Percentiles rank a stretch among this genome's conserved stretches.
Evolutionary conservation across 2,888 invertebrate genomes (phyloP).

Genomic region (Thymelicus acteon): DNA sequence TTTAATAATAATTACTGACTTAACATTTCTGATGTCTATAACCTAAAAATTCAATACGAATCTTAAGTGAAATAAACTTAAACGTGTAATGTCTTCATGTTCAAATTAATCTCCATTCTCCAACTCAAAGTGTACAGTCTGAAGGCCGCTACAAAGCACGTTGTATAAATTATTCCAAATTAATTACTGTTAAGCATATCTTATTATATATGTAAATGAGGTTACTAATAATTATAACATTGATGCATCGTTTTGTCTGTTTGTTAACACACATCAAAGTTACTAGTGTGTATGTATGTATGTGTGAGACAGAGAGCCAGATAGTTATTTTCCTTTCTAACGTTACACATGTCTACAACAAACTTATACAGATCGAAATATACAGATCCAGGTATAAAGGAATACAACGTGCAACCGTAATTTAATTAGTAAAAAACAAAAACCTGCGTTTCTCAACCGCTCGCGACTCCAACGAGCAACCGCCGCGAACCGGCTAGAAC

Average conservation of each 20-base stretch:
- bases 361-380: neutral
- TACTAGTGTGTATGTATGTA: too few relatives aligned
- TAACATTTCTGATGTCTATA: too few relatives aligned
- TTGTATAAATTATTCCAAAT: neutral
- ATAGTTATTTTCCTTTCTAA: too few relatives aligned
- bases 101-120: neutral
- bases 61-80: too few relatives aligned
- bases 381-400: neutral
- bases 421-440: constrained; percentile 1
- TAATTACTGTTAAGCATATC: constrained; percentile 6
- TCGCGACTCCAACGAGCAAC: constrained; percentile 1
- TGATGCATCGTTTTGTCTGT: constrained; percentile 3
- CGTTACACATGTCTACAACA: too few relatives aligned
- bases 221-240: neutral
- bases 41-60: too few relatives aligned
- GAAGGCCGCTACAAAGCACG: neutral
- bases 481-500: constrained; percentile 8
- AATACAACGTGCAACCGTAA: neutral
- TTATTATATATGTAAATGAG: neutral
- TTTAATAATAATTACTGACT: too few relatives aligned
- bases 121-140: neutral
- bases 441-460: neutral
- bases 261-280: neutral
- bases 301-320: too few relatives aligned
- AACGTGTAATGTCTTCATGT: neutral